Percentiles rank a stretch among this genome's conserved stretches.
These are phyloP conservation scores for Elymnias hypermnestra DNA, from an alignment of 1,140 invertebrate species.

Conservation along the genomic window DNA sequence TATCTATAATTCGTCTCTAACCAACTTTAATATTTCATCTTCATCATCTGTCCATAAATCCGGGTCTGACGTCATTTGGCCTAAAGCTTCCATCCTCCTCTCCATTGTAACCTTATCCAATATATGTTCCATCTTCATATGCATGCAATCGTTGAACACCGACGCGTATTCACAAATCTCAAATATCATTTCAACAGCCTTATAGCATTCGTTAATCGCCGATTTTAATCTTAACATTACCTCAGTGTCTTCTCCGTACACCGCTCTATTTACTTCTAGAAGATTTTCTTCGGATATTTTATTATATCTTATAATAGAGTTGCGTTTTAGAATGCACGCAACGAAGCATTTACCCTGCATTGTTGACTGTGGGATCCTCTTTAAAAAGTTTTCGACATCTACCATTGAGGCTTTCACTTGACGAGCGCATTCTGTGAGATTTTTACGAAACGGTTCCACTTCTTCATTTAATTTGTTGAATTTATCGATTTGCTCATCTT, in stretches of 20 bases:
- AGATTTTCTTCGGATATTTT: constrained; percentile 48
- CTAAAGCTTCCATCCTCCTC: constrained; percentile 55
- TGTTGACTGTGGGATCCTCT: constrained; percentile 52
- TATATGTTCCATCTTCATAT: constrained; percentile 68
- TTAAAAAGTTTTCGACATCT: constrained; percentile 60
- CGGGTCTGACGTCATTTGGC: constrained; percentile 50
- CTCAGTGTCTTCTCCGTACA: constrained; percentile 59
- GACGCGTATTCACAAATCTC: constrained; percentile 67
- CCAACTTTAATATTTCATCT: constrained; percentile 54
- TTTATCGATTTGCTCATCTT: constrained; percentile 53
- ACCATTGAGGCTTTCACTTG: constrained; percentile 58
- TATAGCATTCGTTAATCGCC: constrained; percentile 45
- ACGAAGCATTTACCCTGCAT: constrained; percentile 66
- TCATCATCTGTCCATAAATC: constrained; percentile 58
- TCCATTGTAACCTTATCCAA: constrained; percentile 62
- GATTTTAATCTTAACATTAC: constrained; percentile 43
- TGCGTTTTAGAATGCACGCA: constrained; percentile 61
- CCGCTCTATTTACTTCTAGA: constrained; percentile 47
- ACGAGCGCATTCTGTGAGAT: constrained; percentile 59
- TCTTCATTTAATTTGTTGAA: constrained; percentile 51
- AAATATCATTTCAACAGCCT: constrained; percentile 46
- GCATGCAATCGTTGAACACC: constrained; percentile 67
- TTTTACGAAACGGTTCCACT: constrained; percentile 60
- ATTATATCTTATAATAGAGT: constrained; percentile 56
- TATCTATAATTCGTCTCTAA: constrained; percentile 54